A percentile compares a stretch with the other conserved stretches of the same genome.
Evolutionary conservation across 2,888 invertebrate species (phyloP).

Genomic region (Tachina lurida): DNA sequence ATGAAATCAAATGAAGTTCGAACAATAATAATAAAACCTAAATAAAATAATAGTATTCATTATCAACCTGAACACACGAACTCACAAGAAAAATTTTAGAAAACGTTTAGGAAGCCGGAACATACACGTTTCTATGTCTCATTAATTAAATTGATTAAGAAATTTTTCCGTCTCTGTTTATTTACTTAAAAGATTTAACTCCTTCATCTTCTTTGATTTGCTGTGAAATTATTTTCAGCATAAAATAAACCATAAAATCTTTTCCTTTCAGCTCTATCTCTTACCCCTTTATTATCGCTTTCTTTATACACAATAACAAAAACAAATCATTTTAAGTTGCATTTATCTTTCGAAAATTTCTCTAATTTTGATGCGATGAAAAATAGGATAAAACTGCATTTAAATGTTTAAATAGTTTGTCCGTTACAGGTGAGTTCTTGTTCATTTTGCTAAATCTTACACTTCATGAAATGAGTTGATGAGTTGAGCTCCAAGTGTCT

Average conservation of each 20-base stretch:
- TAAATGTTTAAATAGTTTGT: slow-evolving; percentile 32
- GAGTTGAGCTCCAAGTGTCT: slow-evolving; percentile 33
- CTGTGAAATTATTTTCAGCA: not conserved
- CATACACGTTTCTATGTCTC: too few species aligned
- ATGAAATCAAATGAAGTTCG: too few species aligned
- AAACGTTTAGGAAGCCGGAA: too few species aligned
- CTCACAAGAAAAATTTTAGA: too few species aligned
- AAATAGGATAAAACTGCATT: slow-evolving; percentile 8
- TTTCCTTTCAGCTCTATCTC: not conserved
- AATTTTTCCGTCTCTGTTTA: not conserved
- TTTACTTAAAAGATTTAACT: not conserved
- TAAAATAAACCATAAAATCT: slow-evolving; percentile 8
- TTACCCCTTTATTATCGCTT: not conserved
- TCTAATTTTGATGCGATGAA: not conserved
- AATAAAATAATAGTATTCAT: too few species aligned
- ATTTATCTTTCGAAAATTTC: not conserved
- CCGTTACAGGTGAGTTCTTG: slow-evolving; percentile 44
- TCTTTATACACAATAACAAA: not conserved
- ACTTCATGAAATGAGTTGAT: slow-evolving; percentile 35
- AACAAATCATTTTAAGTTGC: slow-evolving; percentile 17
- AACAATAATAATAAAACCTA: too few species aligned
- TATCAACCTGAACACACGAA: too few species aligned
- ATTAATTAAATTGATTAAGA: not conserved
- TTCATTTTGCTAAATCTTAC: slow-evolving; percentile 17
- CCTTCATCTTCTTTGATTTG: not conserved